Percentiles rank a stretch among this genome's conserved stretches.
Evolutionary conservation across 2,797 vertebrate genomes (phyloP).

Genomic region (Spinus pinus): DNA sequence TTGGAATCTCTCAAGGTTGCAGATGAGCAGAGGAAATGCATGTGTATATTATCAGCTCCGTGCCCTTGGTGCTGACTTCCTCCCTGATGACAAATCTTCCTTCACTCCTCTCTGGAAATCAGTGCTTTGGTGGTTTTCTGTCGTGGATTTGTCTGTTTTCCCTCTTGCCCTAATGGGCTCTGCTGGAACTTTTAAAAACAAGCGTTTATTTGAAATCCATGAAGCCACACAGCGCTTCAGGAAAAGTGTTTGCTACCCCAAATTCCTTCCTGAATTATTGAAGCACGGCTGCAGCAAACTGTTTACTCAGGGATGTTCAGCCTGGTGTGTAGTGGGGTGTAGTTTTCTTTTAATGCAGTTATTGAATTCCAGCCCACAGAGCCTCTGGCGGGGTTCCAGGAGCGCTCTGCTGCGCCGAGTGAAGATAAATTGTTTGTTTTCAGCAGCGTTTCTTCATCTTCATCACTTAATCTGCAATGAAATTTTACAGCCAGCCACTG

Average conservation of each 20-base stretch:
- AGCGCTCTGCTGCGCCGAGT: neutral
- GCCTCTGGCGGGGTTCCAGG: constrained; percentile 12
- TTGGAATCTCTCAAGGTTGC: constrained; percentile 57
- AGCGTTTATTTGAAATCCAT: neutral
- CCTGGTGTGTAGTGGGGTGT: neutral
- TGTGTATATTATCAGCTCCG: constrained; percentile 22
- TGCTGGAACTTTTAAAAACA: neutral
- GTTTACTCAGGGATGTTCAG: neutral
- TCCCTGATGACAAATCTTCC: constrained; percentile 15
- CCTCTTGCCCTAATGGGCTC: neutral
- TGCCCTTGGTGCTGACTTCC: constrained; percentile 55
- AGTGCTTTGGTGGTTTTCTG: neutral
- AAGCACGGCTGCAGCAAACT: neutral
- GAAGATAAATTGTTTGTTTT: constrained; percentile 64
- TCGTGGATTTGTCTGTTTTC: neutral
- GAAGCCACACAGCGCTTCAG: neutral
- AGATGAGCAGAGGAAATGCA: constrained; percentile 1
- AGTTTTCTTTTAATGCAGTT: neutral
- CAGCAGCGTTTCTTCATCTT: constrained; percentile 56
- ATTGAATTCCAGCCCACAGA: constrained; percentile 12
- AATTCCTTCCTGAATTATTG: neutral
- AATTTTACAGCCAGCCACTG: constrained; percentile 36
- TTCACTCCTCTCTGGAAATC: neutral
- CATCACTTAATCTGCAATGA: constrained; percentile 45
- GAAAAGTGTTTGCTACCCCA: neutral